Conservation (phyloP, 1,140 invertebrate species). For the Trachymyrmex cornetzi region DNA sequence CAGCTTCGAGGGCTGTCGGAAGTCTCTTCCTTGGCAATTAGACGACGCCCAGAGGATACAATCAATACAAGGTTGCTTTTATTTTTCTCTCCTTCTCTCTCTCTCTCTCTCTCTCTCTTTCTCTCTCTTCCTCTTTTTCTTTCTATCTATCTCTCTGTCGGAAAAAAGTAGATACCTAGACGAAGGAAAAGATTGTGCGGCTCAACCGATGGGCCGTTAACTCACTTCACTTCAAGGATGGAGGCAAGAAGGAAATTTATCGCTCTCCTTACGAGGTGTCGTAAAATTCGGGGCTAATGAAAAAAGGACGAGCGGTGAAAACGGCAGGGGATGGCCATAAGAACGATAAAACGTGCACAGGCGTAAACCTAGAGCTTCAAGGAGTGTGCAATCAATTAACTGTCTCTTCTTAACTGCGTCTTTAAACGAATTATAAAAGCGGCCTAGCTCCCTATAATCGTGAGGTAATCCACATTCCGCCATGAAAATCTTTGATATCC, state of each 20-base stretch:
- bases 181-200: slow-evolving; percentile 35
- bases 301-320: slow-evolving; percentile 51
- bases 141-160: background rate
- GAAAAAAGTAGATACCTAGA: slow-evolving; percentile 6
- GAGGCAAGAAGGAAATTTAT: slow-evolving; percentile 66
- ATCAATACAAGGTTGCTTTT: slow-evolving; percentile 43
- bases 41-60: slow-evolving; percentile 43
- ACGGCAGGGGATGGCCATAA: background rate
- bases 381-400: slow-evolving; percentile 65
- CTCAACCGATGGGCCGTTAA: slow-evolving; percentile 47
- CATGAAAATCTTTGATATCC: slow-evolving; percentile 12
- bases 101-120: background rate
- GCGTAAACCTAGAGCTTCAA: slow-evolving; percentile 24
- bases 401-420: slow-evolving; percentile 6
- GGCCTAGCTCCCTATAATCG: background rate
- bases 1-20: slow-evolving; percentile 22
- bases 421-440: slow-evolving; percentile 52
- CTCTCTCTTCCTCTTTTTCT: background rate
- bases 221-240: slow-evolving; percentile 38
- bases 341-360: slow-evolving; percentile 37
- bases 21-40: slow-evolving; percentile 60
- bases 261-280: slow-evolving; percentile 58
- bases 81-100: background rate
- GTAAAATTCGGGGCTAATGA: slow-evolving; percentile 74
- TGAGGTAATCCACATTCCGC: background rate